Base-by-base conservation (phyloP, 2,797 vertebrate genomes). In the Pseudochirops corinnae region DNA sequence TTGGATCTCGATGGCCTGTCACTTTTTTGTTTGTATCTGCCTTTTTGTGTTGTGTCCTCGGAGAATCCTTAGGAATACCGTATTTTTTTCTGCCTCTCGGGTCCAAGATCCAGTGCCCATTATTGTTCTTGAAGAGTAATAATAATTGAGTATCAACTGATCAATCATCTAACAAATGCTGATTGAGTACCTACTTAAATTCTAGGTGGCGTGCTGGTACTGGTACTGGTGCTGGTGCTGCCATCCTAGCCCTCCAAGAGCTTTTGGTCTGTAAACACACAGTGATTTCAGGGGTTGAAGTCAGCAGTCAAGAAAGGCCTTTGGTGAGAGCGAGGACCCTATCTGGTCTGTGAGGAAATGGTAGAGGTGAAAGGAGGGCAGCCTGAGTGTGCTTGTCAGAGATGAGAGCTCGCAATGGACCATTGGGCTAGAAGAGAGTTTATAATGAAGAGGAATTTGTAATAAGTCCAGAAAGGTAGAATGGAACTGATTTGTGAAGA, bases 31-130 rank as follows among this genome's bases (percentile, higher is more conserved):
- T 56, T 92, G 4, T 26, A 58, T 56, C 29, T 87, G 94, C 39
- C 92, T 52, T 94, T 82, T 39, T 94, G 31, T 96, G 87, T 93
- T 97, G n/a, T 95, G 3, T 92, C 91, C 39, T 94, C 93, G 90
- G 12, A n/a, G 18, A 92, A 0, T 94, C 53, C 90, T 92, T 93
- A 93, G 29, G 95, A 55, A 92, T 95, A 67, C 95, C 31, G 55
- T 82, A 12, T 95, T 2, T 87, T 56, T 97, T 91, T 56, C 0
- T 16, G 93, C 31, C 60, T 93, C 39, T 53, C 50, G 29, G 21
- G 96, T 93, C 90, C 60, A 56, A 4, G 92, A 60, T 97, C 95
- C 58, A 96, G 56, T 67, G 12, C 4, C 31, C 4, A 16, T 67
- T 13, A 33, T n/a, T 5, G 11, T 93, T 33, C 56, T 95, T 95